Base-by-base conservation (phyloP, 30 jellyfish, hydroid and myxozoan genomes). In the Clytia hemisphaerica region DNA sequence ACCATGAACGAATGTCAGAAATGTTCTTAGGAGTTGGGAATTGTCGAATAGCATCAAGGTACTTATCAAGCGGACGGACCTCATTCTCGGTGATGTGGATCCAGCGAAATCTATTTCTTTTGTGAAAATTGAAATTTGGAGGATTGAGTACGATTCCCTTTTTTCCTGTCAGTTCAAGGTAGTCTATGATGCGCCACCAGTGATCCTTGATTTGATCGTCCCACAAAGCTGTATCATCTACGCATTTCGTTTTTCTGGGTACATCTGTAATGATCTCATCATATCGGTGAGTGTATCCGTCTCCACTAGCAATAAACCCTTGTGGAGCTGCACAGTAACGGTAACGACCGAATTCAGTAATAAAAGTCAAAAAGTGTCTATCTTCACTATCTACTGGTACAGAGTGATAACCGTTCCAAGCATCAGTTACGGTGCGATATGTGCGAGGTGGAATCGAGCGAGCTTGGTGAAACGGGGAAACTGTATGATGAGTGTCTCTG, bases 401-500 rank as follows among this genome's bases (percentile, higher is more conserved):
- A n/a, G n/a, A n/a, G n/a, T 40, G 66, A 51, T 51, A 51, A 26
- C 30, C 66, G 28, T 51, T 51, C 32, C 66, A 51, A 22, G 66
- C 66, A 40, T 57, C 70, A 57, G 70, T 57, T 37, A 57, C 70
- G 26, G 70, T 21, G 36, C 54, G 70, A 33, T 57, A 57, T 16
- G 70, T 57, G 25, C 70, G 3, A 2, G 25, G 70, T 57, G 0
- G 70, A 57, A 57, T 57, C 44, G 70, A 2, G 16, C 50, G 70
- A 22, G 70, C 70, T 57, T 57, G 70, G 33, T 57, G 25, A 30
- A 57, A 7, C 30, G 70, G 70, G 25, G 70, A 44, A 1, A 2
- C 70, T 9, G 84, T 72, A 45, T 72, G 84, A 69, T 72, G 79
- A 19, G 84, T 72, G 66, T 72, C 69, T 34, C 55, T 67, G 10